Conservation (phyloP, 2,888 invertebrate genomes). For the Chymomyza fuscimana region DNA sequence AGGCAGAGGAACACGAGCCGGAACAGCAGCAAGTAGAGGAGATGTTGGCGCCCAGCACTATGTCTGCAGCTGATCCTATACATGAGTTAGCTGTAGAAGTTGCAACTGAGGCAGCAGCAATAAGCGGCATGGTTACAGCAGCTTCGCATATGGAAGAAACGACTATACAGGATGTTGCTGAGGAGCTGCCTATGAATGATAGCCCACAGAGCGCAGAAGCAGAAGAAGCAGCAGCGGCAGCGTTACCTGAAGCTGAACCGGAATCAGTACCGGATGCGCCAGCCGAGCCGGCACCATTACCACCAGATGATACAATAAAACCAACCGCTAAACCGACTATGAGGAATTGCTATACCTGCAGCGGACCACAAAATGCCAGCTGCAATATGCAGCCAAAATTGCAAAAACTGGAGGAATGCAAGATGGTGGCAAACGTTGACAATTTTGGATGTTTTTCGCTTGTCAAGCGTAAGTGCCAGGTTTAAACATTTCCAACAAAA, state of each 20-base stretch:
- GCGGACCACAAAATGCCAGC: constrained; percentile 26
- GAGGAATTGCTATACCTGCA: constrained; percentile 38
- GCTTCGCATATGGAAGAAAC: not conserved
- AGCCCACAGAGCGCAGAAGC: not conserved
- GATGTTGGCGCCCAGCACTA: not conserved
- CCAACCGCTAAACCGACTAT: not conserved
- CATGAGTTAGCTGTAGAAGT: not conserved
- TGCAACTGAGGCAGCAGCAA: not conserved
- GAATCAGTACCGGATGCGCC: not conserved
- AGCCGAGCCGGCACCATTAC: not conserved
- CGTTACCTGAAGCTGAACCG: not conserved
- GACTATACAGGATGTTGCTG: not conserved
- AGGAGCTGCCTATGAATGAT: not conserved
- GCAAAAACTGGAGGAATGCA: constrained; percentile 18
- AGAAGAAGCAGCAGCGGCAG: not conserved
- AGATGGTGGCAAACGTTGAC: constrained; percentile 10
- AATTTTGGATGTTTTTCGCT: constrained; percentile 62
- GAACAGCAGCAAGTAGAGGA: not conserved
- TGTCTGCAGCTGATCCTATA: not conserved
- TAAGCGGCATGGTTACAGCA: not conserved
- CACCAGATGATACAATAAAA: not conserved
- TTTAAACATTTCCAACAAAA: too few species aligned
- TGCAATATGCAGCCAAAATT: constrained; percentile 22
- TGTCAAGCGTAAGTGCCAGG: constrained; percentile 48
- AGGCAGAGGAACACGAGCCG: constrained; percentile 18